These are phyloP conservation scores for Nowickia ferox DNA, from an alignment of 2,888 invertebrate species.

Conservation along the genomic window DNA sequence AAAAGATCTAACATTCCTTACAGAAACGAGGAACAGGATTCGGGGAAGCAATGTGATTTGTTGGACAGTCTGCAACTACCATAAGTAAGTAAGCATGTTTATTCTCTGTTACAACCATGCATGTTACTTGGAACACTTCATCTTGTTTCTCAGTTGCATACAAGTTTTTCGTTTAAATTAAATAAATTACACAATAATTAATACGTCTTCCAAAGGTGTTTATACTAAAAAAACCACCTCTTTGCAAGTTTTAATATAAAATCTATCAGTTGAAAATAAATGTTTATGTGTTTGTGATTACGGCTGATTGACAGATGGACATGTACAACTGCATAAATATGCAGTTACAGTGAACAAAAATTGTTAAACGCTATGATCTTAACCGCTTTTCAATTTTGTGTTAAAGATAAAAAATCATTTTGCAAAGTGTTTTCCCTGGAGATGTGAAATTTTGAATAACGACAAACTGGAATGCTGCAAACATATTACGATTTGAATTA, in stretches of 20 bases:
- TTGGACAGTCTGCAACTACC: not conserved
- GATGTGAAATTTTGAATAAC: not conserved
- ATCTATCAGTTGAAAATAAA: conserved; percentile 6
- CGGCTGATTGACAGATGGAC: conserved; percentile 32
- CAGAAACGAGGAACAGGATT: too few relatives aligned
- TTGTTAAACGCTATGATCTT: conserved; percentile 53
- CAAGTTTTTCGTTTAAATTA: conserved; percentile 14
- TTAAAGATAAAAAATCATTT: not conserved
- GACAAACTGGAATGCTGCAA: too few relatives aligned
- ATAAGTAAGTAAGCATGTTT: not conserved
- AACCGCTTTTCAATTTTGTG: conserved; percentile 42
- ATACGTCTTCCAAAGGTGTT: conserved; percentile 30
- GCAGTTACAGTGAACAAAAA: conserved; percentile 5
- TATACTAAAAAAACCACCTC: conserved; percentile 19
- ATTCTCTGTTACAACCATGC: not conserved
- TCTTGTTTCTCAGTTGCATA: not conserved
- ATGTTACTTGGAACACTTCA: conserved; percentile 9
- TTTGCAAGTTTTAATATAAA: conserved; percentile 10
- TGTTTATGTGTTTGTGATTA: not conserved
- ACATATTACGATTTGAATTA: too few relatives aligned
- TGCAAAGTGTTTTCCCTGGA: not conserved
- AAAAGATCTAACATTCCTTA: too few relatives aligned
- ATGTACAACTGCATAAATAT: conserved; percentile 5
- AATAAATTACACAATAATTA: conserved; percentile 38
- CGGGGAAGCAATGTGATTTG: too few relatives aligned